phyloP scores from a whole-genome alignment of 2,888 invertebrate species.

The Ellobium chinense region DNA sequence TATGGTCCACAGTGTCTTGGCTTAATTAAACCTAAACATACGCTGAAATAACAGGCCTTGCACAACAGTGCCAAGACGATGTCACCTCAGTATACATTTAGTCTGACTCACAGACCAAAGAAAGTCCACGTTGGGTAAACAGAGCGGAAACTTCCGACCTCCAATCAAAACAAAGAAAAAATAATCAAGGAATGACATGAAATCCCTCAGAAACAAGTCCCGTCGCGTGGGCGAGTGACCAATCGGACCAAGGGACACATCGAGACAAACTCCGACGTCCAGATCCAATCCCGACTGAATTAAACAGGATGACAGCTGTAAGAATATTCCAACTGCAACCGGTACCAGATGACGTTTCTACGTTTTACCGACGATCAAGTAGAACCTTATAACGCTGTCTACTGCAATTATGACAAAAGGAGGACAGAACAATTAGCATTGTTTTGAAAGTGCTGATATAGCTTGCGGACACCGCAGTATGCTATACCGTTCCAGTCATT shows the following conservation, averaged over 20 bases:
- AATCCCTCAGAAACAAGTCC: not conserved
- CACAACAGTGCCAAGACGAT: slow-evolving; percentile 11
- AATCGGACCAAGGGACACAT: not conserved
- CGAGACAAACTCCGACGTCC: not conserved
- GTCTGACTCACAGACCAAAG: not conserved
- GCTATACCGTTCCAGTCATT: no score
- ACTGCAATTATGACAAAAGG: no score
- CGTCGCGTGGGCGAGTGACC: not conserved
- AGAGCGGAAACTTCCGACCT: not conserved
- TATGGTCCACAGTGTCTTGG: not conserved
- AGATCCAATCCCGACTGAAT: not conserved
- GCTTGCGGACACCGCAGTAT: no score
- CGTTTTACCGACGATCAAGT: no score
- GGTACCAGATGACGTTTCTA: no score
- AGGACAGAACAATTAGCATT: no score
- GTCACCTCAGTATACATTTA: not conserved
- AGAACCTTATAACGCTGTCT: no score
- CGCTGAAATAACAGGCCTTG: slow-evolving; percentile 7
- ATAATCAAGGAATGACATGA: not conserved
- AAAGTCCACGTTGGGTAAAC: slow-evolving; percentile 21
- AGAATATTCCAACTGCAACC: no score
- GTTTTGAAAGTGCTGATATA: no score
- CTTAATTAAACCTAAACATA: slow-evolving; percentile 13
- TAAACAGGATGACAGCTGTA: no score
- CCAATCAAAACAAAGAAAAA: slow-evolving; percentile 16